Evolutionary conservation across 2,888 invertebrate genomes (phyloP).

Genomic region (Perizoma affinitatum): DNA sequence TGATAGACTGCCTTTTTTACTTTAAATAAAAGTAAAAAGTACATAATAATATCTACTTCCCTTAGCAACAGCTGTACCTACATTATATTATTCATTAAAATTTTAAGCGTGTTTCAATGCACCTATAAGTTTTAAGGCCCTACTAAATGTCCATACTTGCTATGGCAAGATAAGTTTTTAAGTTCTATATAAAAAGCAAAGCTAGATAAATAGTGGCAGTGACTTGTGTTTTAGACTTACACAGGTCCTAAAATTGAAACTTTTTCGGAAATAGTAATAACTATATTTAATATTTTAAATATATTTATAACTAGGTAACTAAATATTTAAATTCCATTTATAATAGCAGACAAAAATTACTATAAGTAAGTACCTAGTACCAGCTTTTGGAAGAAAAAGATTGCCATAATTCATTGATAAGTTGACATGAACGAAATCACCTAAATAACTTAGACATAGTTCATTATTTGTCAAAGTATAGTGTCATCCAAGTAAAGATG

Average conservation of each 20-base stretch:
- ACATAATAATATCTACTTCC: too few species aligned
- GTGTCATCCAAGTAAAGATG: not conserved
- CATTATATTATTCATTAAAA: too few species aligned
- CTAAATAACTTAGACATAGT: not conserved
- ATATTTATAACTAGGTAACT: not conserved
- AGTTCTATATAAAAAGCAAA: slow-evolving; percentile 36
- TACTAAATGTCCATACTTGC: not conserved
- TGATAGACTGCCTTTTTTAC: too few species aligned
- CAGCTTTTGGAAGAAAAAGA: not conserved
- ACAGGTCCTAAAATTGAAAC: not conserved
- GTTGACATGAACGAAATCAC: not conserved
- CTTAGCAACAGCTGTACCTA: too few species aligned
- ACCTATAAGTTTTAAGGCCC: slow-evolving; percentile 37
- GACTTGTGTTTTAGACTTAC: slow-evolving; percentile 41
- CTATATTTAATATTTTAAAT: too few species aligned
- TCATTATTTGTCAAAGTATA: not conserved
- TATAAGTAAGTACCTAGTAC: not conserved
- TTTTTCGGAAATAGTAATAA: not conserved
- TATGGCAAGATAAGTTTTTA: not conserved
- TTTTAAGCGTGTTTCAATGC: slow-evolving; percentile 1
- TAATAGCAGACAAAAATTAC: not conserved
- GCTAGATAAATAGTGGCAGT: slow-evolving; percentile 62
- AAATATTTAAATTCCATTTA: not conserved
- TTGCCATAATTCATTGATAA: not conserved
- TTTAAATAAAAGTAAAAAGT: too few species aligned